These are phyloP conservation scores for Xyrauchen texanus DNA, from an alignment of 2,113 vertebrate genomes.

Conservation along the genomic window DNA sequence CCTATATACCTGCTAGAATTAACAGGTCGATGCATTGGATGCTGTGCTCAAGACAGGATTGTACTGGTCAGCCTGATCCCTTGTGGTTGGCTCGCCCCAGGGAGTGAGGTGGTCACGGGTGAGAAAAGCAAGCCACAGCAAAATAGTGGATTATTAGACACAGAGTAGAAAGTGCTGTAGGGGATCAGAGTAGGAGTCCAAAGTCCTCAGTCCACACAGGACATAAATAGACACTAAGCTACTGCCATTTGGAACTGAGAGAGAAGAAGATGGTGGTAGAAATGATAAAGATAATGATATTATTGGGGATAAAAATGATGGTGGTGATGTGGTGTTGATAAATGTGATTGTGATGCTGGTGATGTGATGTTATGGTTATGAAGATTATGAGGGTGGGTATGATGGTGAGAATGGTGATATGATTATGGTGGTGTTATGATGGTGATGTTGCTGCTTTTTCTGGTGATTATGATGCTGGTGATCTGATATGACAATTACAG, in stretches of 20 bases:
- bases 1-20: neutral
- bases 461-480: too few relatives aligned
- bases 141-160: slow-evolving; percentile 37
- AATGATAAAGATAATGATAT: too few relatives aligned
- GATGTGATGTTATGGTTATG: too few relatives aligned
- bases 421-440: too few relatives aligned
- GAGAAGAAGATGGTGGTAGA: neutral
- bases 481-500: too few relatives aligned
- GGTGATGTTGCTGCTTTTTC: too few relatives aligned
- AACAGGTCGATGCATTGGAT: neutral
- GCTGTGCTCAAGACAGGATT: slow-evolving; percentile 6
- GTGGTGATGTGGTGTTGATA: too few relatives aligned
- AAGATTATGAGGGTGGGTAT: too few relatives aligned
- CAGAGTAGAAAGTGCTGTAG: slow-evolving; percentile 1
- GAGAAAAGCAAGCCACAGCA: slow-evolving; percentile 33
- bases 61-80: slow-evolving; percentile 35
- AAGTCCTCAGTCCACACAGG: neutral
- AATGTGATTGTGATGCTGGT: too few relatives aligned
- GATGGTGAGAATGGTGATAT: too few relatives aligned
- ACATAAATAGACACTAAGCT: slow-evolving; percentile 28
- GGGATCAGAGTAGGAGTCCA: neutral
- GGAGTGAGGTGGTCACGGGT: slow-evolving; percentile 13
- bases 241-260: neutral
- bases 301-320: too few relatives aligned
- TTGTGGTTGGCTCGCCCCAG: slow-evolving; percentile 24